Evolutionary conservation across 2,888 invertebrate species (phyloP).

Genomic region (Fabriciana adippe): DNA sequence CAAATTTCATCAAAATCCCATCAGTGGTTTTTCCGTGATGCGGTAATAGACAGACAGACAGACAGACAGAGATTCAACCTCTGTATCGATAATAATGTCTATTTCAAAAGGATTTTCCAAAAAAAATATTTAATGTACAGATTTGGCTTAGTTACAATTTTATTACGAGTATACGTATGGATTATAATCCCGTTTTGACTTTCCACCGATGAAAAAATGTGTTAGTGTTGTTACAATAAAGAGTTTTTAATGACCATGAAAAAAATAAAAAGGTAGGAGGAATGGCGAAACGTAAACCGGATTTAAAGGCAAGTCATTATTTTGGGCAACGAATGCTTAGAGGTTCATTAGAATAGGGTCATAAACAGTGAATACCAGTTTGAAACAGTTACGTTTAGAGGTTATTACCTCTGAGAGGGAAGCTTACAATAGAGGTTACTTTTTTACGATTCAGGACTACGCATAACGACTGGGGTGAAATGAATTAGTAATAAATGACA

Average conservation of each 20-base stretch:
- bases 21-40: too few relatives aligned
- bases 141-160: too few relatives aligned
- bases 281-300: neutral
- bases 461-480: conserved; percentile 5
- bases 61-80: too few relatives aligned
- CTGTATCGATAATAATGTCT: too few relatives aligned
- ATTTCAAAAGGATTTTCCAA: too few relatives aligned
- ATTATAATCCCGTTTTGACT: too few relatives aligned
- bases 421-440: neutral
- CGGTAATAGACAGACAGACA: too few relatives aligned
- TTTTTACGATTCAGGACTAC: conserved; percentile 5
- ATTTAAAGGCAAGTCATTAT: neutral
- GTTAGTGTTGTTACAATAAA: too few relatives aligned
- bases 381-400: conserved; percentile 1
- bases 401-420: conserved; percentile 5
- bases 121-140: too few relatives aligned
- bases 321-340: conserved; percentile 4
- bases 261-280: neutral
- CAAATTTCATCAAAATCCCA: too few relatives aligned
- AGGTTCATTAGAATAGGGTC: conserved; percentile 8
- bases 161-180: too few relatives aligned
- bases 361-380: neutral
- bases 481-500: neutral
- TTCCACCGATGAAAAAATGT: too few relatives aligned
- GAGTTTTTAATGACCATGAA: neutral